phyloP scores from a whole-genome alignment of 2,888 invertebrate species.

The Troilus luridus region DNA sequence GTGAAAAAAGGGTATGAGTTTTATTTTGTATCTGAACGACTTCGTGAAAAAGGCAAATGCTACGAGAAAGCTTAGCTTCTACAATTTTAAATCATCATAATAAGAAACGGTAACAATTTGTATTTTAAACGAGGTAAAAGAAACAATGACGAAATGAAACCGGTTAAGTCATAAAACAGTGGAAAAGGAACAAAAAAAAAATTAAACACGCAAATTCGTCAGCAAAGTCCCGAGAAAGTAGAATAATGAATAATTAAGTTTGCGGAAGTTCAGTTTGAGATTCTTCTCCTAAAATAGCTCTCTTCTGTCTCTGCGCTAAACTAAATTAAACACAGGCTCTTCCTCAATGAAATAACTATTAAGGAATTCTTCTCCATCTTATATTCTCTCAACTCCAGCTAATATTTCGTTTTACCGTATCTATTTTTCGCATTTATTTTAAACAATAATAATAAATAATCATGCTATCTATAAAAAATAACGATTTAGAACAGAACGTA shows the following conservation, averaged over 20 bases:
- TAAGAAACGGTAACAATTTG: neutral
- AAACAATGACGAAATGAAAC: neutral
- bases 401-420: neutral
- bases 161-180: neutral
- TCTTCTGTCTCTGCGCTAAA: neutral
- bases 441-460: too few relatives aligned
- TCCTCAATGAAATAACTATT: neutral
- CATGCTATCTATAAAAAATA: too few relatives aligned
- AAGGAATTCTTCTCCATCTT: neutral
- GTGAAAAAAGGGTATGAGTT: too few relatives aligned
- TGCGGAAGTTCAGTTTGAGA: constrained; percentile 23
- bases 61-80: too few relatives aligned
- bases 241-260: constrained; percentile 25
- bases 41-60: too few relatives aligned
- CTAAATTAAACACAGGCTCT: constrained; percentile 12
- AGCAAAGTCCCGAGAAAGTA: neutral
- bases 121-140: neutral
- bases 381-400: neutral
- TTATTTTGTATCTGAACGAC: too few relatives aligned
- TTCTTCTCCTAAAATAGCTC: neutral
- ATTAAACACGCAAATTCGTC: neutral
- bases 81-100: neutral
- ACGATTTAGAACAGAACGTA: too few relatives aligned
- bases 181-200: neutral
- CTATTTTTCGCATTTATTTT: too few relatives aligned